Conservation (phyloP, 2,888 invertebrate genomes). For the Perizoma flavofasciatum region DNA sequence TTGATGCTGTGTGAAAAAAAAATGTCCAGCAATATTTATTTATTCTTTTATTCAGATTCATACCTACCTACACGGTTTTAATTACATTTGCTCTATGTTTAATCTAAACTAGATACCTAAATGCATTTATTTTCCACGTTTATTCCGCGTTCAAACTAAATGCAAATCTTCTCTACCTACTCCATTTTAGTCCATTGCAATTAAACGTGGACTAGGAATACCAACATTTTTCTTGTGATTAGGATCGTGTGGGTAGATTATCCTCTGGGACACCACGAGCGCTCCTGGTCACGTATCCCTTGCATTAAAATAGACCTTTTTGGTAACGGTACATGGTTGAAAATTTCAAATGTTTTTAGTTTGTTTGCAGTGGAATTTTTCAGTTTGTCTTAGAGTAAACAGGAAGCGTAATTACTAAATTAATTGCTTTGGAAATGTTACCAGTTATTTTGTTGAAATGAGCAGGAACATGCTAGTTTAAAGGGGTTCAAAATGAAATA, state of each 20-base stretch:
- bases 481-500: no score
- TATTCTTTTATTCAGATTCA: no score
- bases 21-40: no score
- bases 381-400: constrained; percentile 25
- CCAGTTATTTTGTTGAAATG: background rate
- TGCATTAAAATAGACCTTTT: constrained; percentile 13
- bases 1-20: no score
- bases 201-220: constrained; percentile 1
- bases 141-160: constrained; percentile 4
- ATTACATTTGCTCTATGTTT: no score
- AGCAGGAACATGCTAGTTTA: no score
- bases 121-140: constrained; percentile 3
- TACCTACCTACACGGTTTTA: no score
- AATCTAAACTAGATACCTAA: background rate
- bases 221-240: constrained; percentile 28
- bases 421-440: constrained; percentile 19
- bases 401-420: constrained; percentile 27
- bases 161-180: constrained; percentile 9
- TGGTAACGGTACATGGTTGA: constrained; percentile 2
- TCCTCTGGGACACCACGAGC: constrained; percentile 24
- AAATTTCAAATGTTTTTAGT: constrained; percentile 2
- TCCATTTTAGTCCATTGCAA: constrained; percentile 8
- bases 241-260: constrained; percentile 22
- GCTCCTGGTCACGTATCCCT: constrained; percentile 25
- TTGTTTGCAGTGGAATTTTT: constrained; percentile 18